These are phyloP conservation scores for Lates japonicus DNA, from an alignment of 2,797 vertebrate genomes.

Conservation along the genomic window DNA sequence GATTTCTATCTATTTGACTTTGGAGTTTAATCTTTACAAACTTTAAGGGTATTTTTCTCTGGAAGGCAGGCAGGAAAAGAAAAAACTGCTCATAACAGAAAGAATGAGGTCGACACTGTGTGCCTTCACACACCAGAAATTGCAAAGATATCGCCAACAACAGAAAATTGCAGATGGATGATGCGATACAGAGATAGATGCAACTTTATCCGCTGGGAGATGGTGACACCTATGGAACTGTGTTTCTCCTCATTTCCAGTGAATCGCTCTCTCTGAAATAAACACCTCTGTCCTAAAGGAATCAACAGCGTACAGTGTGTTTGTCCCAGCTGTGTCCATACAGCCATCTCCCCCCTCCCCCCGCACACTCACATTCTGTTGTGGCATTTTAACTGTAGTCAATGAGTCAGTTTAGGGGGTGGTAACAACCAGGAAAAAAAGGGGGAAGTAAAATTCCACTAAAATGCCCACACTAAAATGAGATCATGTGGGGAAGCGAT, in stretches of 20 bases:
- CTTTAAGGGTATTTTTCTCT: neutral
- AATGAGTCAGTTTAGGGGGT: conserved; percentile 41
- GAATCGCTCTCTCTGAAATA: neutral
- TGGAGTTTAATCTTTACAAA: neutral
- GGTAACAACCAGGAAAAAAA: conserved; percentile 20
- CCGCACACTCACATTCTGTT: conserved; percentile 43
- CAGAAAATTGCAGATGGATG: neutral
- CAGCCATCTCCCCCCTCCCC: conserved; percentile 25
- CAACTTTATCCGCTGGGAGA: neutral
- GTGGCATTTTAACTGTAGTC: conserved; percentile 69
- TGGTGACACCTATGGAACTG: neutral
- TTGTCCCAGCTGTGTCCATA: conserved; percentile 72
- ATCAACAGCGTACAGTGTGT: conserved; percentile 49
- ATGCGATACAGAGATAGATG: neutral
- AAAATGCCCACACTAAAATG: conserved; percentile 31
- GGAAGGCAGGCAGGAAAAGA: neutral
- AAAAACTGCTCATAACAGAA: neutral
- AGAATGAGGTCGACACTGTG: neutral
- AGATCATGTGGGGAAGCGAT: conserved; percentile 29
- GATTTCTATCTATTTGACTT: neutral
- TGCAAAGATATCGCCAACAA: neutral
- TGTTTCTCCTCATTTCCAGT: neutral
- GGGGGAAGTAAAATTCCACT: conserved; percentile 28
- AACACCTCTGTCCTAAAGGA: conserved; percentile 23
- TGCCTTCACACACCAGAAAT: neutral